Conservation (phyloP, 2,888 invertebrate genomes). For the Pterostichus madidus region DNA sequence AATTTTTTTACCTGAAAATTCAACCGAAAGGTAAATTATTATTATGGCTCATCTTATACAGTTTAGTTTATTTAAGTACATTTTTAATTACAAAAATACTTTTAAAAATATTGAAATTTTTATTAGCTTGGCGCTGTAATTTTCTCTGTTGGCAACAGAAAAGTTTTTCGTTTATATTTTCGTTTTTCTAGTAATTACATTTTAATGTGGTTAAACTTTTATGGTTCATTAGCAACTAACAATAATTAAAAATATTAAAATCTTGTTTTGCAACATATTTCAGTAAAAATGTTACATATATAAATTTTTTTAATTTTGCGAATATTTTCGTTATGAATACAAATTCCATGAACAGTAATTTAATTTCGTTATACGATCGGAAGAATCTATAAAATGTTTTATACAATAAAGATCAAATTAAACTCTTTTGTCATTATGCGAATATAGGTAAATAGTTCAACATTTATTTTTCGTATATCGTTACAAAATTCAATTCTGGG, state of each 20-base stretch:
- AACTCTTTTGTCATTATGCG: conserved; percentile 3
- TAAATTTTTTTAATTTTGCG: neutral
- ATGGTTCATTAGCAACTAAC: neutral
- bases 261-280: neutral
- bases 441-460: neutral
- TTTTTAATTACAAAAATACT: too few relatives aligned
- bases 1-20: too few relatives aligned
- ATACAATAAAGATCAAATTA: conserved; percentile 14
- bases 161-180: neutral
- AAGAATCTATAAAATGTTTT: conserved; percentile 17
- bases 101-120: too few relatives aligned
- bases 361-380: conserved; percentile 1
- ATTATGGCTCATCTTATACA: too few relatives aligned
- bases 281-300: neutral
- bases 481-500: too few relatives aligned
- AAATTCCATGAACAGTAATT: conserved; percentile 2
- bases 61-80: too few relatives aligned
- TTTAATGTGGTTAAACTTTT: neutral
- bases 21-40: too few relatives aligned
- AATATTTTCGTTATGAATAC: neutral
- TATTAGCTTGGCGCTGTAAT: too few relatives aligned
- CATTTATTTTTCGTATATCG: neutral
- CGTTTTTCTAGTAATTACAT: neutral
- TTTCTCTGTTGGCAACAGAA: too few relatives aligned
- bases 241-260: neutral